These are phyloP conservation scores for Ornithorhynchus anatinus DNA, from an alignment of 2,113 vertebrate species.

Conservation along the genomic window DNA sequence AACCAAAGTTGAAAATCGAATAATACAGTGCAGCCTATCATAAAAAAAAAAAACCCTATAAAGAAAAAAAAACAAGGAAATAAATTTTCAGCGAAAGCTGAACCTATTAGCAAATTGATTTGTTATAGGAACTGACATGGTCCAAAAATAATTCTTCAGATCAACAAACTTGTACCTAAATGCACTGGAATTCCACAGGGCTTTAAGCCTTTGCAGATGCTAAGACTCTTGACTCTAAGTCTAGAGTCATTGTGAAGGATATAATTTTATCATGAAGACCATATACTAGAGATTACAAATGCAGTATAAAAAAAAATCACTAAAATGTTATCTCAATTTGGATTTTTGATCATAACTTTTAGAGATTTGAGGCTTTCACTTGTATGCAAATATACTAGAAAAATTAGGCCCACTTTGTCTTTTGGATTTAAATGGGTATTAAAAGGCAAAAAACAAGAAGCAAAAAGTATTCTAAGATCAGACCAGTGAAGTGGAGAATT, in stretches of 20 bases:
- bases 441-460: no score
- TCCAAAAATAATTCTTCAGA: background rate
- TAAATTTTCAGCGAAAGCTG: background rate
- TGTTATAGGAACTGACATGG: background rate
- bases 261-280: no score
- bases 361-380: background rate
- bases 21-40: background rate
- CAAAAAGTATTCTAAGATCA: no score
- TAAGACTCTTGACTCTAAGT: no score
- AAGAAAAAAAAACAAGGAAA: slow-evolving; percentile 14
- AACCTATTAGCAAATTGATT: background rate
- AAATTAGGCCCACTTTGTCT: no score
- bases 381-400: no score
- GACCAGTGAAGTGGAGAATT: no score
- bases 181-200: no score
- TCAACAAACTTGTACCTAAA: background rate
- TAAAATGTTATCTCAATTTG: no score
- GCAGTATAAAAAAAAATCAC: background rate
- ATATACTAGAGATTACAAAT: background rate
- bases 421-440: no score
- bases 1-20: background rate
- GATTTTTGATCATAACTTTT: no score
- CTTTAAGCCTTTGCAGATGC: rapidly evolving
- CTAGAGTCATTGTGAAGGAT: background rate
- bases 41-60: background rate